These are phyloP conservation scores for Microctonus aethiopoides DNA, from an alignment of 2,888 invertebrate species.

Conservation along the genomic window DNA sequence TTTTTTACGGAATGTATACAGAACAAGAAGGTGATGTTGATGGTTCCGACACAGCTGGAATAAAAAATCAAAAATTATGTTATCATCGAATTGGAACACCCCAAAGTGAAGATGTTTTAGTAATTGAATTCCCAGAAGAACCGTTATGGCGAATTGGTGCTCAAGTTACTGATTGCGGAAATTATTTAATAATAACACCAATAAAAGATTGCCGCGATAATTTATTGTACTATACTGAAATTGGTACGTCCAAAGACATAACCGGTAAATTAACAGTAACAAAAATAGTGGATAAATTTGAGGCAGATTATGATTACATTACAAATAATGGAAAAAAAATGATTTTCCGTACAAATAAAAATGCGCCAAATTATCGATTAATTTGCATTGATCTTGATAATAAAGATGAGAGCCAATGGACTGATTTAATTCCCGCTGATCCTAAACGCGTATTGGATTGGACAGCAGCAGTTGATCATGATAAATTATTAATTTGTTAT, in stretches of 20 bases:
- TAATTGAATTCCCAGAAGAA: constrained; percentile 90
- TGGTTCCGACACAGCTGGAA: constrained; percentile 90
- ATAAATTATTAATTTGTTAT: constrained; percentile 89
- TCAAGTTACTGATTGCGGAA: constrained; percentile 90
- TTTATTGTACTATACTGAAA: constrained; percentile 85
- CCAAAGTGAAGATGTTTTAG: constrained; percentile 87
- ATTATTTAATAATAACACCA: constrained; percentile 85
- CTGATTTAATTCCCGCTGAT: constrained; percentile 85
- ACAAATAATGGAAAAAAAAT: constrained; percentile 87
- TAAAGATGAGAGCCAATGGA: constrained; percentile 82
- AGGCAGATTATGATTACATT: constrained; percentile 94
- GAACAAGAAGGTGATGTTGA: constrained; percentile 86
- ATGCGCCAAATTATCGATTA: constrained; percentile 91
- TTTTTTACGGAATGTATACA: constrained; percentile 92
- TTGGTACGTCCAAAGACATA: constrained; percentile 75
- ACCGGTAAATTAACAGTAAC: constrained; percentile 75
- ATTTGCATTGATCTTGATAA: constrained; percentile 84
- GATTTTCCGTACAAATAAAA: constrained; percentile 91
- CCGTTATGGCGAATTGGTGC: constrained; percentile 91
- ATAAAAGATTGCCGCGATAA: constrained; percentile 93
- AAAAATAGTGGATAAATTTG: constrained; percentile 88
- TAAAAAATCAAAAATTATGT: constrained; percentile 91
- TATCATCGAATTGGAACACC: constrained; percentile 90
- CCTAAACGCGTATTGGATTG: constrained; percentile 89
- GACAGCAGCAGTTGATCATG: constrained; percentile 84